These are phyloP conservation scores for Brienomyrus longianalis DNA, from an alignment of 2,113 vertebrate genomes.

Conservation along the genomic window DNA sequence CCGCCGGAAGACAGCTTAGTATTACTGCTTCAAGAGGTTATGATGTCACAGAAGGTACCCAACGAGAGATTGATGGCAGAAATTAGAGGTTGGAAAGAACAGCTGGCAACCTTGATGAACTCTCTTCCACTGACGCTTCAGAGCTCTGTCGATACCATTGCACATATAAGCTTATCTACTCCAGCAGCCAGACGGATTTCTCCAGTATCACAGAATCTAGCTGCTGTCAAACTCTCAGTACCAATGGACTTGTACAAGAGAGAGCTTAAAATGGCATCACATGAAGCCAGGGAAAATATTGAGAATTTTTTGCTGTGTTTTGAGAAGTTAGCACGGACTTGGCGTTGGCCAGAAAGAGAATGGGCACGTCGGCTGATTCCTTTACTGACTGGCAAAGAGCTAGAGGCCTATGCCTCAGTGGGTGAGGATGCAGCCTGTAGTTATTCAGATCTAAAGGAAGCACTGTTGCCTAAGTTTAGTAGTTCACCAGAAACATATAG, in stretches of 20 bases:
- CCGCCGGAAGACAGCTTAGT: neutral
- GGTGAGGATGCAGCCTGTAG: neutral
- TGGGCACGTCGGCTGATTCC: slow-evolving; percentile 9
- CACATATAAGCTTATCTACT: neutral
- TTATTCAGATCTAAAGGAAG: neutral
- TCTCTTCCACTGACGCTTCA: neutral
- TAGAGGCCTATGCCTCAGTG: slow-evolving; percentile 15
- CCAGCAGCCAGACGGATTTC: neutral
- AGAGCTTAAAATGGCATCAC: neutral
- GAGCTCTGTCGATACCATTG: neutral
- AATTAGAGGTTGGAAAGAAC: neutral
- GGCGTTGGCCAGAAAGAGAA: slow-evolving; percentile 4
- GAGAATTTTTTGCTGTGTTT: slow-evolving; percentile 13
- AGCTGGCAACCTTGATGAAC: neutral
- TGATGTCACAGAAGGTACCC: neutral
- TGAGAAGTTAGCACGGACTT: slow-evolving; percentile 3
- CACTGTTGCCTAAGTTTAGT: neutral
- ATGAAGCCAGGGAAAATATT: neutral
- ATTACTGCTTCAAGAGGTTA: neutral
- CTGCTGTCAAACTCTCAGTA: neutral
- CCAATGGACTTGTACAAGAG: neutral
- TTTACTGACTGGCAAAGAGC: slow-evolving; percentile 12
- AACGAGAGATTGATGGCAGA: neutral
- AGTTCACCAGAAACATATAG: slow-evolving; percentile 7
- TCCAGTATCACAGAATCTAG: neutral